phyloP scores from a whole-genome alignment of 1,140 invertebrate genomes.

The Geopemphigus sp. region DNA sequence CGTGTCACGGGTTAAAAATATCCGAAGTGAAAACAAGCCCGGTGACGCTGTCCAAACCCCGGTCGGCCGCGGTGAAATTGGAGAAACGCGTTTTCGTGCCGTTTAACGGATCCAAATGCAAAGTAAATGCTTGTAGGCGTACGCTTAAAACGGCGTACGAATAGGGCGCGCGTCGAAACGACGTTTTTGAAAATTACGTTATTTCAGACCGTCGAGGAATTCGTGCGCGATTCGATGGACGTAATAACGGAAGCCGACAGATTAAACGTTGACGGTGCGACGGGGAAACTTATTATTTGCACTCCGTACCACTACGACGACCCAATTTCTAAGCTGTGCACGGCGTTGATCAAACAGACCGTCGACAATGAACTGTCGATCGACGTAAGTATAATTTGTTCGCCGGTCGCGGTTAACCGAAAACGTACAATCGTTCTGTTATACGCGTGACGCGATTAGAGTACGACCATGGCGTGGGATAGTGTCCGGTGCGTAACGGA shows the following conservation, averaged over 20 bases:
- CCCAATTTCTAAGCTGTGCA: background rate
- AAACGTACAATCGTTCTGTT: too few species aligned
- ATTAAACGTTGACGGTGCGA: background rate
- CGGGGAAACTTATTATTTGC: background rate
- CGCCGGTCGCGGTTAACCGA: too few species aligned
- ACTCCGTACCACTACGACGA: slow-evolving; percentile 9
- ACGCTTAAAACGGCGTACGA: too few species aligned
- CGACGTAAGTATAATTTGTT: background rate
- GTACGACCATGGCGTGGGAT: background rate
- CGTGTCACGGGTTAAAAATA: slow-evolving; percentile 19
- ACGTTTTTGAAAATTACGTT: too few species aligned
- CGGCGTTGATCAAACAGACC: background rate
- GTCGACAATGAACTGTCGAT: background rate
- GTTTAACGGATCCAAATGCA: background rate
- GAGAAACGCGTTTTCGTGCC: background rate
- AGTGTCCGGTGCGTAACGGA: background rate
- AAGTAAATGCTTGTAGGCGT: too few species aligned
- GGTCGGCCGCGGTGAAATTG: background rate
- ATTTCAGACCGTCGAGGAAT: background rate
- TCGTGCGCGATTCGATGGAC: background rate
- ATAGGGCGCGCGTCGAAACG: too few species aligned
- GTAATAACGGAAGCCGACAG: background rate
- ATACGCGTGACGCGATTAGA: background rate
- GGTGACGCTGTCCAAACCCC: too few species aligned
- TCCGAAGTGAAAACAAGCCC: background rate